Evolutionary conservation across 2,888 invertebrate species (phyloP).

Genomic region (Philereme vetulata): DNA sequence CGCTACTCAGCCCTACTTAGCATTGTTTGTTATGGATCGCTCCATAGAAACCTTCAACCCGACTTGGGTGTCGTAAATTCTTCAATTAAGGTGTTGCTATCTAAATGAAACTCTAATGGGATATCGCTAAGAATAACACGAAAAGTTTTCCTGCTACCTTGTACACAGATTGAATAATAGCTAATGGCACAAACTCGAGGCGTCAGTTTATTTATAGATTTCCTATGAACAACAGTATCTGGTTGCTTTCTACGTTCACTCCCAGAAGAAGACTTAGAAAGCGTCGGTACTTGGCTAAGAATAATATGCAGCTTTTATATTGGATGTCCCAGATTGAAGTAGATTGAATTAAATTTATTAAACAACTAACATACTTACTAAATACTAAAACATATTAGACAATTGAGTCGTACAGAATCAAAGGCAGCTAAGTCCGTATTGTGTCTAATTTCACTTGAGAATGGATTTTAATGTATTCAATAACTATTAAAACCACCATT

Average conservation of each 20-base stretch:
- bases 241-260: constrained; percentile 47
- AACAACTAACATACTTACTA: no score
- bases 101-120: constrained; percentile 14
- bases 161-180: constrained; percentile 2
- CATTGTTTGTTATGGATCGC: constrained; percentile 49
- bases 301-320: constrained; percentile 22
- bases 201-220: constrained; percentile 47
- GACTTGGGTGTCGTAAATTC: constrained; percentile 41
- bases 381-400: no score
- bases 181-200: constrained; percentile 24
- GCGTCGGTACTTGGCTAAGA: constrained; percentile 31
- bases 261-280: constrained; percentile 39
- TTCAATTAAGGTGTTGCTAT: constrained; percentile 18
- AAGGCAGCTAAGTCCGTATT: no score
- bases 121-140: not conserved
- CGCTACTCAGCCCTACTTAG: constrained; percentile 30
- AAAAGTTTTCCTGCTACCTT: constrained; percentile 29
- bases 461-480: no score
- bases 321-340: not conserved
- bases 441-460: no score
- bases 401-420: no score
- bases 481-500: no score
- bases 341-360: no score
- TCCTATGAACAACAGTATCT: constrained; percentile 45
- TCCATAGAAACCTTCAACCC: constrained; percentile 52